Percentiles rank a stretch among this genome's conserved stretches.
phyloP scores from a whole-genome alignment of 2,888 invertebrate genomes.

The Drosophila mimetica region DNA sequence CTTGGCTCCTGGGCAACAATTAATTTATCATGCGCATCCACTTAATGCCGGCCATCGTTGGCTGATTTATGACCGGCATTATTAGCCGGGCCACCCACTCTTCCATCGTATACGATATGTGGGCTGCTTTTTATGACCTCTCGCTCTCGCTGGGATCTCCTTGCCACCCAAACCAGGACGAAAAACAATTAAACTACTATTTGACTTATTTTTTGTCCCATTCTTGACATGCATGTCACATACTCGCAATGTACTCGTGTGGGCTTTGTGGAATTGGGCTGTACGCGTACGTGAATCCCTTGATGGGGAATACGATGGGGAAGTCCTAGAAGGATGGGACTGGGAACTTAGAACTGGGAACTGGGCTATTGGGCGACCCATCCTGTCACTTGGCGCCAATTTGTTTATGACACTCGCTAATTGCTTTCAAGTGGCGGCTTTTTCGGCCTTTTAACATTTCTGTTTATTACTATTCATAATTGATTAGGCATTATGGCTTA shows the following conservation, averaged over 20 bases:
- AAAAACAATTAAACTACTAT: slow-evolving; percentile 68
- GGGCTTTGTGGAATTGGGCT: slow-evolving; percentile 10
- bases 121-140: slow-evolving; percentile 57
- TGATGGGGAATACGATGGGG: slow-evolving; percentile 8
- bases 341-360: no score
- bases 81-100: slow-evolving; percentile 54
- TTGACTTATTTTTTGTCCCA: slow-evolving; percentile 44
- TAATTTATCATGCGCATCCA: slow-evolving; percentile 71
- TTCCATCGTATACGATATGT: not conserved
- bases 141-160: slow-evolving; percentile 13
- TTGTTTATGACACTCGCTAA: slow-evolving; percentile 64
- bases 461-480: slow-evolving; percentile 48
- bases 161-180: slow-evolving; percentile 2
- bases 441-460: slow-evolving; percentile 41
- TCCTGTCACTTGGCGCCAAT: slow-evolving; percentile 61
- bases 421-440: slow-evolving; percentile 52
- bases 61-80: slow-evolving; percentile 70
- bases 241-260: slow-evolving; percentile 30
- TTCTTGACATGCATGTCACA: slow-evolving; percentile 70
- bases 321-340: slow-evolving; percentile 7
- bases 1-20: slow-evolving; percentile 50
- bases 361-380: not conserved
- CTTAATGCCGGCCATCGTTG: slow-evolving; percentile 61
- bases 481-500: slow-evolving; percentile 29
- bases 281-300: slow-evolving; percentile 45